Evolutionary conservation across 2,113 vertebrate genomes (phyloP).

Genomic region (Clupea harengus): DNA sequence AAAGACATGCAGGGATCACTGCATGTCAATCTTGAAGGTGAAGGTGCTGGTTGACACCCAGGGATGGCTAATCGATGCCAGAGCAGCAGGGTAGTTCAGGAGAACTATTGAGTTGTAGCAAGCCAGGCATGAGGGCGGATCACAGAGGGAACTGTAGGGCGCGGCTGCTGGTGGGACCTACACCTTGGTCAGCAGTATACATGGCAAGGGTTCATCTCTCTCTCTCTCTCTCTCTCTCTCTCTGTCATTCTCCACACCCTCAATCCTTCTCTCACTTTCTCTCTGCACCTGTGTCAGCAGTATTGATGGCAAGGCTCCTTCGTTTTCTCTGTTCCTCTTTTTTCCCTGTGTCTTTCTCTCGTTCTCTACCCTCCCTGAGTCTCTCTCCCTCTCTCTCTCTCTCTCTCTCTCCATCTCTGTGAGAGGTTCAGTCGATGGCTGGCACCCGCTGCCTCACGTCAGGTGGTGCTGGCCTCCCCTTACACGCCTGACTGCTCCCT

Average conservation of each 20-base stretch:
- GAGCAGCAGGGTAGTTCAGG: background rate
- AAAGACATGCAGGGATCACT: background rate
- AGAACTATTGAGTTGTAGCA: slow-evolving; percentile 5
- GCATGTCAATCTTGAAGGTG: background rate
- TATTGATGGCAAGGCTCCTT: background rate
- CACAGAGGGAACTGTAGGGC: background rate
- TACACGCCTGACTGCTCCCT: background rate
- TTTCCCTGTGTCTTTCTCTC: background rate
- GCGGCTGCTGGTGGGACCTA: background rate
- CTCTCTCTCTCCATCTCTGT: background rate
- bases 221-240: background rate
- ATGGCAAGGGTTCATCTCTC: background rate
- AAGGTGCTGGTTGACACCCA: background rate
- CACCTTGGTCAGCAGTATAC: background rate
- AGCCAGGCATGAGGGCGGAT: background rate
- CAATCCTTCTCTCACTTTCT: too few species aligned
- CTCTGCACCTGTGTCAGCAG: background rate
- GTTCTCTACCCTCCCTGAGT: background rate
- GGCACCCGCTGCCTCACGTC: background rate
- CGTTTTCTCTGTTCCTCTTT: background rate
- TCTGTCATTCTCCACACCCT: background rate
- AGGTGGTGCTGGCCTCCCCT: background rate
- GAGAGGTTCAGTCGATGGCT: background rate
- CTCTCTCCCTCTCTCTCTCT: background rate
- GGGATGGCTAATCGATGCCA: background rate